Percentiles rank a stretch among this genome's conserved stretches.
These are phyloP conservation scores for Heteractis magnifica DNA, from an alignment of 92 coral and sea anemone species.

Conservation along the genomic window DNA sequence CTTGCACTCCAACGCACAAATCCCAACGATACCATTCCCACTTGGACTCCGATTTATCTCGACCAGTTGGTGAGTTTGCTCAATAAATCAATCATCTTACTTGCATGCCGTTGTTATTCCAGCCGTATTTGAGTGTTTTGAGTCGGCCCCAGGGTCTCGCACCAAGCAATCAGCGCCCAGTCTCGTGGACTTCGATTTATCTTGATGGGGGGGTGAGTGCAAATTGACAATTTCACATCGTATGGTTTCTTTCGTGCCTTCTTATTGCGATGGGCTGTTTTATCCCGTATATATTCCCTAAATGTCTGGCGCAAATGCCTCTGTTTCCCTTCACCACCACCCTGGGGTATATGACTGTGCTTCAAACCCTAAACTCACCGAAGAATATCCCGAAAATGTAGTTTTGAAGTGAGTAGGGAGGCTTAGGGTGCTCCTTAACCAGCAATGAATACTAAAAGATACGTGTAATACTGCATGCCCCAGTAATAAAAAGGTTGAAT, in stretches of 20 bases:
- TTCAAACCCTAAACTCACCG: background rate
- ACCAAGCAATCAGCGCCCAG: slow-evolving; percentile 18
- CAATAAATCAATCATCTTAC: slow-evolving; percentile 10
- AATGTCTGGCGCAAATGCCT: background rate
- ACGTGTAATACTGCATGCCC: background rate
- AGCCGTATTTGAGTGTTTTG: slow-evolving; percentile 51
- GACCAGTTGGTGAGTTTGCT: slow-evolving; percentile 67
- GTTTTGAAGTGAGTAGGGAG: too few species aligned
- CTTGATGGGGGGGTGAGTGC: slow-evolving; percentile 64
- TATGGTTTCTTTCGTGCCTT: slow-evolving; percentile 26
- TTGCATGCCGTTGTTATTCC: slow-evolving; percentile 49
- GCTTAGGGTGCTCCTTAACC: too few species aligned
- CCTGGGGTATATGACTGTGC: background rate
- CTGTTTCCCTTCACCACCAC: background rate
- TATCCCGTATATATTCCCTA: background rate
- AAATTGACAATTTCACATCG: slow-evolving; percentile 19
- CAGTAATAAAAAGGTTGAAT: background rate
- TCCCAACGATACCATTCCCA: slow-evolving; percentile 35
- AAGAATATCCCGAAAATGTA: too few species aligned
- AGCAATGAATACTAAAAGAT: too few species aligned
- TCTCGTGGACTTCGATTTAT: slow-evolving; percentile 70
- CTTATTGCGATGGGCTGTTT: background rate
- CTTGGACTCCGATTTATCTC: slow-evolving; percentile 70
- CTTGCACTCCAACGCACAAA: slow-evolving; percentile 54
- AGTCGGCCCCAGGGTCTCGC: slow-evolving; percentile 49